phyloP scores from a whole-genome alignment of 2,113 vertebrate genomes.

The mouse (Mus musculus) region DNA sequence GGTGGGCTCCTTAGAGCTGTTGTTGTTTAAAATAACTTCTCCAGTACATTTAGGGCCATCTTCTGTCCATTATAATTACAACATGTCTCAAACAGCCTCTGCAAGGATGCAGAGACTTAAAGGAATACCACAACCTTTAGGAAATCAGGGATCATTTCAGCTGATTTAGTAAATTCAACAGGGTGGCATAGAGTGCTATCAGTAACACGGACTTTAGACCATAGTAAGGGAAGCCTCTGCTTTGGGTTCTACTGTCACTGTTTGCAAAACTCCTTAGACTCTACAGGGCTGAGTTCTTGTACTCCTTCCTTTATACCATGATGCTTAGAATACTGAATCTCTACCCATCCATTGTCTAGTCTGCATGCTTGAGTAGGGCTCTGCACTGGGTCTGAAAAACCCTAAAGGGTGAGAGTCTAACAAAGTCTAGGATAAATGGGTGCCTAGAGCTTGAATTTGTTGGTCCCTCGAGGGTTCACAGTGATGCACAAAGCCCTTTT shows the following conservation, averaged over 20 bases:
- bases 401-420: not conserved
- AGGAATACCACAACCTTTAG: not conserved
- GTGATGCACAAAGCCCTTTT: not conserved
- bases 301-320: not conserved
- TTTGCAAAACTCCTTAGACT: not conserved
- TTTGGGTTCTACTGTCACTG: not conserved
- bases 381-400: not conserved
- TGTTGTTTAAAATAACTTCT: not conserved
- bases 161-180: not conserved
- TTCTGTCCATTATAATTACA: not conserved
- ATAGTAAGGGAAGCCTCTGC: not conserved
- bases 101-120: not conserved
- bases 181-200: not conserved
- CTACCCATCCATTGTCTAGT: not conserved
- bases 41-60: not conserved
- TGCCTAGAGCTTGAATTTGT: not conserved
- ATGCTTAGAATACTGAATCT: not conserved
- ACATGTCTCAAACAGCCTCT: not conserved
- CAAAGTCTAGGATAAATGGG: not conserved
- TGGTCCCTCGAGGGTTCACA: not conserved
- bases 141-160: conserved; percentile 22
- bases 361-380: not conserved
- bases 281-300: not conserved
- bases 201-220: not conserved
- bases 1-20: not conserved